These are phyloP conservation scores for Oreochromis aureus DNA, from an alignment of 2,113 vertebrate genomes.

Conservation along the genomic window DNA sequence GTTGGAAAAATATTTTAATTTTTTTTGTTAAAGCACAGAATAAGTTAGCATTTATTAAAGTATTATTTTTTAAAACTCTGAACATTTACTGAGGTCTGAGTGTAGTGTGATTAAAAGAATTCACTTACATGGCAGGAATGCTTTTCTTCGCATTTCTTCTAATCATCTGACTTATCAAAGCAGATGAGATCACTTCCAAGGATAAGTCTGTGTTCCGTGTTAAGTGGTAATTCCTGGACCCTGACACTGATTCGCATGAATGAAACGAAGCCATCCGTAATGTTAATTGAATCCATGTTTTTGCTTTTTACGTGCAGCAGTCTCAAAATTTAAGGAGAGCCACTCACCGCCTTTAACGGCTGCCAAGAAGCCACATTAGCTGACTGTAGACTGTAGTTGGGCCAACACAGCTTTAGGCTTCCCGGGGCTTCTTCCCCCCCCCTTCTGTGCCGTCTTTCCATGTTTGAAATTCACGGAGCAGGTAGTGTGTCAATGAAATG, in stretches of 20 bases:
- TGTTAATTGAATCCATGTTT: not conserved
- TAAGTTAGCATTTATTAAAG: not conserved
- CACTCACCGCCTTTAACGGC: not conserved
- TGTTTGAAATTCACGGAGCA: not conserved
- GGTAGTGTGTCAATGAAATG: not conserved
- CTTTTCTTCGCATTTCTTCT: not conserved
- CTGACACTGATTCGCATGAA: not conserved
- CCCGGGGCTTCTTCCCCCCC: not conserved
- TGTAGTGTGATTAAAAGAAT: not conserved
- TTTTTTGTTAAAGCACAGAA: not conserved
- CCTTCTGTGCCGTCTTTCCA: not conserved
- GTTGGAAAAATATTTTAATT: not conserved
- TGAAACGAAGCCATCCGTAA: not conserved
- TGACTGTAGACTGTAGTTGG: not conserved
- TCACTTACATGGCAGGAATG: not conserved
- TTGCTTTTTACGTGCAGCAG: not conserved
- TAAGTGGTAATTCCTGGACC: not conserved
- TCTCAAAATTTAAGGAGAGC: not conserved
- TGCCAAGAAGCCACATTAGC: not conserved
- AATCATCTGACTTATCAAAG: not conserved
- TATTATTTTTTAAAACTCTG: accelerated
- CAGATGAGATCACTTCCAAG: not conserved
- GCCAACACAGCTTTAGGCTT: not conserved
- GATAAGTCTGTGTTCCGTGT: not conserved
- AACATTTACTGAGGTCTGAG: not conserved